Evolutionary conservation across 2,113 vertebrate species (phyloP), one percentile per base, ranked within the genome.

Genomic region (Elephantulus edwardii): DNA sequence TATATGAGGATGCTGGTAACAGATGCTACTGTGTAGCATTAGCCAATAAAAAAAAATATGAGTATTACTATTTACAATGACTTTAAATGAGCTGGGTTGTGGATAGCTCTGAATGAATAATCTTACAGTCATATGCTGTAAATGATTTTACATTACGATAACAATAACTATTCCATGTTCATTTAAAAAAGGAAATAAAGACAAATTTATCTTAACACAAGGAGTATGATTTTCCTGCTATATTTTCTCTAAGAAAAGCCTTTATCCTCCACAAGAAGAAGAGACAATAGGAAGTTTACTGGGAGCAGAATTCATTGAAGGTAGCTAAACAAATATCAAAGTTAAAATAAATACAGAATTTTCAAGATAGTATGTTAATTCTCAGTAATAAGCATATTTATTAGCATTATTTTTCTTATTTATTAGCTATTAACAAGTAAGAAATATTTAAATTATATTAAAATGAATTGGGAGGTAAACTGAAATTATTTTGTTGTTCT

Each of bases 21-120:
- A 98, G 96, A 97, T 97, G 96, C 95, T 58, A 90, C 83, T 93
- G 95, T 97, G 91, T 60, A 93, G 92, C 96, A 96, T 92, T 87
- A 96, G 89, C 95, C 97, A 97, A 90, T 95, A 94, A 94, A 96
- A 97, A 95, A 92, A 93, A 89, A 91, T 92, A 90, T 93, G 87
- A 80, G 91, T 95, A 96, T 89, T 86, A 93, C 91, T 95, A 89
- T 85, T 96, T 95, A 96, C 89, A 95, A 68, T 92, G 91, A 94
- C 77, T 94, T 92, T 70, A 89, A 96, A 95, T 88, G 86, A 96
- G 85, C 82, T 0, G 0, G 83, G 42, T 64, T 94, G 60, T 88
- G 90, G 95, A 82, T 70, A 97, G 92, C 87, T 48, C 77, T 38
- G 44, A 95, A 93, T 77, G 71, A 46, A 76, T 75, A 92, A 24